Base-by-base conservation (phyloP, 2,888 invertebrate species). In the Parascotia fuliginaria region DNA sequence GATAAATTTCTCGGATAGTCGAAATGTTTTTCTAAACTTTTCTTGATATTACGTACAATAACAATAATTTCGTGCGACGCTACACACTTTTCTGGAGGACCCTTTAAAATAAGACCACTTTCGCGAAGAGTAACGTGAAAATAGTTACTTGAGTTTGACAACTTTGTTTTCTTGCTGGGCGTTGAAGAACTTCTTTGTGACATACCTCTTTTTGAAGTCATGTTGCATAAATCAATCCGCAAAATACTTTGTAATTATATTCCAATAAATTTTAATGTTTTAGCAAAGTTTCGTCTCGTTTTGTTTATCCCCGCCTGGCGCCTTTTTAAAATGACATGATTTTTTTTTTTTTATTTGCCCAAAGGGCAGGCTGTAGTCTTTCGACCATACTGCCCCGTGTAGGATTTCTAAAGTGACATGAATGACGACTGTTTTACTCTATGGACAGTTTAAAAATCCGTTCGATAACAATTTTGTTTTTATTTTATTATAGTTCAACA, bases 1-100 rank as follows among this genome's bases (percentile, higher is more conserved):
- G 91, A 76, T n/a, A 94, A 78, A 70, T 93, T 94, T 33, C 92
- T 84, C 0, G 93, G 93, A 73, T 93, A 94, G 32, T 94, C 92
- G 12, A 94, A 75, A 60, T 81, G 75, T 44, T 80, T 81, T 55
- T 80, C 80, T 7, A 81, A 55, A 46, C 75, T 77, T 49, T 73
- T 79, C 46, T 77, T 81, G 12, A 78, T 78, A 62, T 92, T 93
- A 1, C 88, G 81, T 5, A 93, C 82, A 54, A 94, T 87, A 31
- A 87, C 81, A 15, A 93, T 82, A 44, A 88, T 87, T 75, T 94
- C 93, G 7, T 77, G 56, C 1, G 75, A 64, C 34, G 77, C 73
- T 49, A 78, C 48, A 52, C 83, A 83, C 50, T 86, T 87, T 15
- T 79, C 79, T 7, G 89, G 88, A 31, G 87, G 83, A 42, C 72